Evolutionary conservation across 2,113 vertebrate genomes (phyloP).

Genomic region (Anas platyrhynchos): DNA sequence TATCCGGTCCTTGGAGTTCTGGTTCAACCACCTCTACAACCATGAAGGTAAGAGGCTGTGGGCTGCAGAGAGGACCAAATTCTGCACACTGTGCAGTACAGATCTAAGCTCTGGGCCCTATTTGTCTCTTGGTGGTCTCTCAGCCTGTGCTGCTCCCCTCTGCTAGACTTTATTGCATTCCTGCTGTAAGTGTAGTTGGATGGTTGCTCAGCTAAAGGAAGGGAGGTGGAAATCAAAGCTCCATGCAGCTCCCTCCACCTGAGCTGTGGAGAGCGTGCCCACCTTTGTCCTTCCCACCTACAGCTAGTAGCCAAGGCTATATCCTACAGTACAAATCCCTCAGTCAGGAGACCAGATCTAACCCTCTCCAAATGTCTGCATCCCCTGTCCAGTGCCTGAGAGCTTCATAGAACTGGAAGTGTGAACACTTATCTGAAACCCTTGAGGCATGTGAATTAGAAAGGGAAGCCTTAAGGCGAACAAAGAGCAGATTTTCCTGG

Average conservation of each 20-base stretch:
- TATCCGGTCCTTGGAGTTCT: constrained; percentile 94
- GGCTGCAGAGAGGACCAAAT: neutral
- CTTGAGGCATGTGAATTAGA: neutral
- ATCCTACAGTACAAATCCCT: neutral
- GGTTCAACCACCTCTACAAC: constrained; percentile 94
- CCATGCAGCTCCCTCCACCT: neutral
- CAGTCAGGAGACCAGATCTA: neutral
- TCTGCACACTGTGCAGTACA: neutral
- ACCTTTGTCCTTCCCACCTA: neutral
- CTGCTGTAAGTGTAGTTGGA: neutral
- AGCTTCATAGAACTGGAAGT: neutral
- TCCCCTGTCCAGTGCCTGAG: neutral
- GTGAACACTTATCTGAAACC: neutral
- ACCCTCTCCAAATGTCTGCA: neutral
- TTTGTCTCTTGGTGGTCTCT: neutral
- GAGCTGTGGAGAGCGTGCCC: neutral
- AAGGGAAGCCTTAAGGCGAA: neutral
- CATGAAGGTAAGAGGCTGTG: constrained; percentile 88
- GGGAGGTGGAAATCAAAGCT: neutral
- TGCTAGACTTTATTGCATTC: neutral
- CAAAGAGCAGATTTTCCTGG: neutral
- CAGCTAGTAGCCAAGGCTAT: neutral
- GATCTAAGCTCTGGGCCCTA: neutral
- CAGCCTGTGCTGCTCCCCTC: neutral
- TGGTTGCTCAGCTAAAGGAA: neutral